A percentile compares a stretch with the other conserved stretches of the same genome.
Evolutionary conservation across 2,888 invertebrate species (phyloP).

Genomic region (Hypolimnas misippus): DNA sequence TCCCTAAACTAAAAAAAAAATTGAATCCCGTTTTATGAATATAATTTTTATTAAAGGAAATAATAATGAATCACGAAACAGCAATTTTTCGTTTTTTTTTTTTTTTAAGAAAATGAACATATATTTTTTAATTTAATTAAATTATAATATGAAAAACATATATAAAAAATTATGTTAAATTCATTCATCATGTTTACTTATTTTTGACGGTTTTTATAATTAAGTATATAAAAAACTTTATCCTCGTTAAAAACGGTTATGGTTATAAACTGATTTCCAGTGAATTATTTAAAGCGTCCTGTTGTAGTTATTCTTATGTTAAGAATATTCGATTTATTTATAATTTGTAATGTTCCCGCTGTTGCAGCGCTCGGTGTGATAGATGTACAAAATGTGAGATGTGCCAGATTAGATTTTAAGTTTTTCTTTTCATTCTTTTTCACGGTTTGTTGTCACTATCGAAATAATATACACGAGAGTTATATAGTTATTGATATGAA

Average conservation of each 20-base stretch:
- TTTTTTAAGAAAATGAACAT: no score
- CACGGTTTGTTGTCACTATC: conserved; percentile 31
- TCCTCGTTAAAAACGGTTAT: conserved; percentile 29
- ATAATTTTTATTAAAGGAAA: no score
- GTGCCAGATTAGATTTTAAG: conserved; percentile 65
- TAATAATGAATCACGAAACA: no score
- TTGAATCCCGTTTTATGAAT: no score
- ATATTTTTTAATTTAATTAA: no score
- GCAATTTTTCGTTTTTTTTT: no score
- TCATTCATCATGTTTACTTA: no score
- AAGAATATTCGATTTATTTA: conserved; percentile 74
- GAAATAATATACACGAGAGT: conserved; percentile 10
- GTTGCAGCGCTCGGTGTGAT: conserved; percentile 58
- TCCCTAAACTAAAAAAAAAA: no score
- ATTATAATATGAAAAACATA: no score
- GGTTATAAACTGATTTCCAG: conserved; percentile 55
- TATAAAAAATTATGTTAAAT: no score
- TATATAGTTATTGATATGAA: no score
- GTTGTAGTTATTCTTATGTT: conserved; percentile 80
- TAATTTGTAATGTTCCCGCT: conserved; percentile 47
- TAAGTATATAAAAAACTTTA: conserved; percentile 12
- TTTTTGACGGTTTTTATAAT: conserved; percentile 31
- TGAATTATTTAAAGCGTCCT: conserved; percentile 56
- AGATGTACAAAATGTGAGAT: conserved; percentile 57
- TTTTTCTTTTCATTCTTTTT: conserved; percentile 28